Evolutionary conservation across 2,113 vertebrate genomes (phyloP), one percentile per base, ranked within the genome.

Genomic region (Plecotus auritus): DNA sequence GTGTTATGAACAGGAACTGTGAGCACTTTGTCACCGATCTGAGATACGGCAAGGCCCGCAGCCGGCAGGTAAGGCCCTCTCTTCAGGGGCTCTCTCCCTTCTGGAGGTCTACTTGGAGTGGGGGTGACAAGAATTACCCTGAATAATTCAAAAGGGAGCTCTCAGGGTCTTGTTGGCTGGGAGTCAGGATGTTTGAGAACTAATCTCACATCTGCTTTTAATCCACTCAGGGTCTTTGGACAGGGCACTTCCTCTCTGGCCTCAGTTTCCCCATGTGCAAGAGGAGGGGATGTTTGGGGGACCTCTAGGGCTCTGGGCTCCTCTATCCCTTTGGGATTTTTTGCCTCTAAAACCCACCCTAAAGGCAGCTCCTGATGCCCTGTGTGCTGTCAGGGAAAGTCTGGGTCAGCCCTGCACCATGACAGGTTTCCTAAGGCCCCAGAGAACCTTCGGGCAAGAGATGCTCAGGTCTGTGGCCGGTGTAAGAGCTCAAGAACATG

Each of bases 1-100:
- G 95, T 22, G 4, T 98, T 61, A 18, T 98, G 59, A 93, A 66
- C 0, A 16, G 73, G 0, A 99, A 99, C 97, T 99, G 99, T 61
- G 99, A 99, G 88, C 98, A 99, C 96, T 99, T 99, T 96, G 99
- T 91, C 45, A 99, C 97, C 2, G 94, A 98, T 8, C 94, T 99
- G 83, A 98, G 99, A 92, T 99, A 99, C 0, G 98, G 98, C 22
- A 96, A 95, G 42, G 18, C 97, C 0, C 85, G 97, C 78, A 98
- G 98, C 30, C 97, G 96, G 0, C 98, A 99, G 98, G 99, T 99
- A 35, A 91, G 86, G 2, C 90, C 9, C 28, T 45, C 23, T 17
- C 17, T 28, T 42, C 13, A 3, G 42, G 8, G 18, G 3, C 42
- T 23, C 10, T 42, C 45, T 81, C 23, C 20, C 28, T 42, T 45